Percentiles rank a stretch among this genome's conserved stretches.
These are phyloP conservation scores for Cyanistes caeruleus DNA, from an alignment of 2,113 vertebrate genomes.

Conservation along the genomic window DNA sequence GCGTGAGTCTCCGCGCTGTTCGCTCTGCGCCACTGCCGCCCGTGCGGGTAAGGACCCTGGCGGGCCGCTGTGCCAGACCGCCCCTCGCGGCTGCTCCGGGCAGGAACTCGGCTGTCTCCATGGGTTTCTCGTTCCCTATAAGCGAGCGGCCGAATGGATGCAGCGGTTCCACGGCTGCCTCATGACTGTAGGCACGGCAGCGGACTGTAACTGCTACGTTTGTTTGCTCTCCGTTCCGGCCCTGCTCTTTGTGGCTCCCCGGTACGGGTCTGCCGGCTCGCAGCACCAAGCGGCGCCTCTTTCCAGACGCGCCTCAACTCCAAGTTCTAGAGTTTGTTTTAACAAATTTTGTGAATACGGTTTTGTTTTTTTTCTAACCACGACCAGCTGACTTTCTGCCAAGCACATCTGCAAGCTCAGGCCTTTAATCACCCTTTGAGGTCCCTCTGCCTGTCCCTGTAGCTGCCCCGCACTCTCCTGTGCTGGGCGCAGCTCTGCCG, in stretches of 20 bases:
- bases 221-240: not conserved
- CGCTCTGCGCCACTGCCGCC: not conserved
- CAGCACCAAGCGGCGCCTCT: not conserved
- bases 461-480: not conserved
- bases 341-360: fast-evolving
- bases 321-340: fast-evolving
- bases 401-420: not conserved
- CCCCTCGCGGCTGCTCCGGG: not conserved
- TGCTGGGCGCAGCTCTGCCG: not conserved
- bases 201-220: fast-evolving
- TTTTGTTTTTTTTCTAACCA: fast-evolving
- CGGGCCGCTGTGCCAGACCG: not conserved
- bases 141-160: fast-evolving
- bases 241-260: not conserved
- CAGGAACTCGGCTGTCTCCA: fast-evolving
- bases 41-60: not conserved
- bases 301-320: fast-evolving
- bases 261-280: fast-evolving
- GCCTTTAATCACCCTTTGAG: fast-evolving
- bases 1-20: not conserved
- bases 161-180: fast-evolving
- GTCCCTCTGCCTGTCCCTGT: not conserved
- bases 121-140: not conserved
- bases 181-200: fast-evolving
- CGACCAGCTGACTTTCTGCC: no score